These are phyloP conservation scores for Vimba vimba DNA, from an alignment of 2,113 vertebrate species.

Conservation along the genomic window DNA sequence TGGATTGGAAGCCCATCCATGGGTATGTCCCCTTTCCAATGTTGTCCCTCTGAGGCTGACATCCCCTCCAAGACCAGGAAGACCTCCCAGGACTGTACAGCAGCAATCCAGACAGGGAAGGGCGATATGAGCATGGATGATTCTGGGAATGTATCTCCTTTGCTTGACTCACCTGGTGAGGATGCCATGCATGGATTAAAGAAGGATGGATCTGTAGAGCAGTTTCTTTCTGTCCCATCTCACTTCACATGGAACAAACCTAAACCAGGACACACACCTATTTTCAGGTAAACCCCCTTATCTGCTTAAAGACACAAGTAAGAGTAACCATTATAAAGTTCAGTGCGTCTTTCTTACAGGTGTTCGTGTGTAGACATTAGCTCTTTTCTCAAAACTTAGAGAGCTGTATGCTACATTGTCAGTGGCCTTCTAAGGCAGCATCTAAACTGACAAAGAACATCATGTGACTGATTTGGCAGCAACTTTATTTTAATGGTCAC, in stretches of 20 bases:
- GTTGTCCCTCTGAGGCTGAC: conserved; percentile 89
- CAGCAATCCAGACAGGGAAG: conserved; percentile 82
- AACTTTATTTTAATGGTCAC: background rate
- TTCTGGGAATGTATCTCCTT: conserved; percentile 85
- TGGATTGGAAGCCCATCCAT: conserved; percentile 86
- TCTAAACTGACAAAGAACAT: background rate
- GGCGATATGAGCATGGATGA: conserved; percentile 88
- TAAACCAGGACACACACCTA: conserved; percentile 95
- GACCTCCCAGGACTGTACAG: conserved; percentile 93
- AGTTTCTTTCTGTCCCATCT: conserved; percentile 96
- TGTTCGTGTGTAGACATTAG: background rate
- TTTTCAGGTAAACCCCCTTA: conserved; percentile 86
- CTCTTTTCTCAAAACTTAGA: background rate
- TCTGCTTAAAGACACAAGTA: background rate
- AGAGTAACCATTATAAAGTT: background rate
- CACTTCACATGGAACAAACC: conserved; percentile 99
- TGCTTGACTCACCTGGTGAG: conserved; percentile 87
- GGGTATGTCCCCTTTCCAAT: conserved; percentile 89
- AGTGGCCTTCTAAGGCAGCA: background rate
- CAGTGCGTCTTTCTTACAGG: background rate
- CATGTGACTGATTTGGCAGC: background rate
- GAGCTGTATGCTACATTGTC: background rate
- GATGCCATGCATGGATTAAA: conserved; percentile 88
- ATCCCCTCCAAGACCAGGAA: conserved; percentile 97
- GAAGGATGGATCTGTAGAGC: conserved; percentile 91